Evolutionary conservation across 2,113 vertebrate species (phyloP).

Genomic region (Oreochromis tanganicae): DNA sequence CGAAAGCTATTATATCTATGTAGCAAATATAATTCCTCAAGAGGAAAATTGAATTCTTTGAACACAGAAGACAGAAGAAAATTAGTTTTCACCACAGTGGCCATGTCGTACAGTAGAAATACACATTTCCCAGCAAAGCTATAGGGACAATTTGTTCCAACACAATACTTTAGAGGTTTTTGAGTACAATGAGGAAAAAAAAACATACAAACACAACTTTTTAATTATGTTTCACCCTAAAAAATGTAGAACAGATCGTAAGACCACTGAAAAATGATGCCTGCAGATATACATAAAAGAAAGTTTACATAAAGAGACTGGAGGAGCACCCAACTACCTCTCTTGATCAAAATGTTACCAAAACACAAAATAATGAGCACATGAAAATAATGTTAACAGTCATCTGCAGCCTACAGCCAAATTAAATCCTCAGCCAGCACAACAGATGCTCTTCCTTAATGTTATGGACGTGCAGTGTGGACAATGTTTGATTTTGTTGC

Average conservation of each 20-base stretch:
- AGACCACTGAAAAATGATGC: background rate
- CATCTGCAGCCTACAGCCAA: background rate
- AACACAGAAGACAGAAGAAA: slow-evolving; percentile 24
- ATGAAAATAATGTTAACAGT: background rate
- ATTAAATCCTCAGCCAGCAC: background rate
- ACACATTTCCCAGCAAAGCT: background rate
- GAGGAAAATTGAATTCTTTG: slow-evolving; percentile 44
- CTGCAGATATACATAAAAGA: background rate
- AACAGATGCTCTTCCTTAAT: background rate
- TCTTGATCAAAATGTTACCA: background rate
- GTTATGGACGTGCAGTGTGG: slow-evolving; percentile 7
- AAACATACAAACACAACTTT: background rate
- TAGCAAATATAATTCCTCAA: slow-evolving; percentile 40
- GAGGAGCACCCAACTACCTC: background rate
- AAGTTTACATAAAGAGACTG: background rate
- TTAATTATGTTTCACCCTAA: background rate
- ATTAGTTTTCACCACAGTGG: slow-evolving; percentile 28
- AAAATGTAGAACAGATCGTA: background rate
- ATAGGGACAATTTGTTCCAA: background rate
- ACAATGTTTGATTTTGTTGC: slow-evolving; percentile 39
- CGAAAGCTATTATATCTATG: slow-evolving; percentile 24
- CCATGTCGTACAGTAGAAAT: background rate
- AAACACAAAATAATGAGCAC: background rate
- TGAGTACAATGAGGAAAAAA: background rate
- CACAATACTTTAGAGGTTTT: background rate